phyloP scores from a whole-genome alignment of 1,140 invertebrate genomes.

The Pseudomyrmex concolor region DNA sequence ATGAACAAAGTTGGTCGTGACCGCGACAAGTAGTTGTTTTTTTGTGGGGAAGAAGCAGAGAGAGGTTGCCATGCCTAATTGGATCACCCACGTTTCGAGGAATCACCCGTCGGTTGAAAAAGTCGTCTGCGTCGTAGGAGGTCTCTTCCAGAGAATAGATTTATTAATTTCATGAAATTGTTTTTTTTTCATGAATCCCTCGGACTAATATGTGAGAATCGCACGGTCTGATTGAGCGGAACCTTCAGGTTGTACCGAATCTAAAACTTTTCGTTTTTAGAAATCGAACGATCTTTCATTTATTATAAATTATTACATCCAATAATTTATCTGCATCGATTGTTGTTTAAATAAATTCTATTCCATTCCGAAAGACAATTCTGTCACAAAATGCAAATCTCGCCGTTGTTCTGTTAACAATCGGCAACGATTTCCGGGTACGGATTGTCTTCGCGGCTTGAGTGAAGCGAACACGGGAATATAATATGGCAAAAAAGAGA shows the following conservation, averaged over 20 bases:
- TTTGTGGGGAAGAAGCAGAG: no score
- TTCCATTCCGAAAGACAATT: background rate
- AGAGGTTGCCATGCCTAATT: conserved; percentile 31
- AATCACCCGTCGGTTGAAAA: conserved; percentile 14
- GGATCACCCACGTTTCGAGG: conserved; percentile 49
- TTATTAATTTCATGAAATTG: conserved; percentile 62
- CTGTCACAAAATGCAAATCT: background rate
- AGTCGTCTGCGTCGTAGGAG: conserved; percentile 40
- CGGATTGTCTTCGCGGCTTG: background rate
- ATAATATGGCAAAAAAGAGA: conserved; percentile 2
- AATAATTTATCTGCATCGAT: background rate
- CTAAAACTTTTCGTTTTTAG: conserved; percentile 59
- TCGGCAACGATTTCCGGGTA: conserved; percentile 25
- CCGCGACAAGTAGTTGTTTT: conserved; percentile 14
- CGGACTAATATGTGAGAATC: conserved; percentile 44
- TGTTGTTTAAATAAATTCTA: no score
- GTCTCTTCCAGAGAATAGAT: conserved; percentile 34
- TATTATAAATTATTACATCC: background rate
- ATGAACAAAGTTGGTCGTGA: conserved; percentile 29
- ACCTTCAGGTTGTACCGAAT: conserved; percentile 66
- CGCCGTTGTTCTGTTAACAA: background rate
- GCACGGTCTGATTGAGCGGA: conserved; percentile 59
- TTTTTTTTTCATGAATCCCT: conserved; percentile 35
- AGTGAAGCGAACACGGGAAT: background rate
- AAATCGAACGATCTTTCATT: conserved; percentile 18